Percentiles rank a stretch among this genome's conserved stretches.
Evolutionary conservation across 2,113 vertebrate genomes (phyloP).

Genomic region (Semicossyphus pulcher): DNA sequence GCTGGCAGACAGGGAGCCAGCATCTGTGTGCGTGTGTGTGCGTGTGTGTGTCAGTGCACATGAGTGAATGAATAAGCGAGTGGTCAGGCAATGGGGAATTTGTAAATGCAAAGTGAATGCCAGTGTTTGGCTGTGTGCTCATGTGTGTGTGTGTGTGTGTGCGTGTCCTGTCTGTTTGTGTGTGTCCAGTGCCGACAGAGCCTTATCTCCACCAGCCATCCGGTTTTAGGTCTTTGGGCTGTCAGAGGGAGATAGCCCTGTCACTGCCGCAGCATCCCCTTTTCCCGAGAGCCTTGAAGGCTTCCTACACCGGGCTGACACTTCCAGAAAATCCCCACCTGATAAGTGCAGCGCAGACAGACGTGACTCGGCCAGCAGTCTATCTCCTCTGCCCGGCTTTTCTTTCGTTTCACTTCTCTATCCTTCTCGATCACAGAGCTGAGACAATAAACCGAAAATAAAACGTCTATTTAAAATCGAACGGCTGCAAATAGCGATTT

Average conservation of each 20-base stretch:
- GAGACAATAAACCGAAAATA: constrained; percentile 44
- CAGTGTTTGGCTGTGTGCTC: constrained; percentile 56
- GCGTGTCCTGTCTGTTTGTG: constrained; percentile 51
- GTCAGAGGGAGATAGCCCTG: constrained; percentile 81
- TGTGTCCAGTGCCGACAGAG: constrained; percentile 64
- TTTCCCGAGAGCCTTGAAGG: constrained; percentile 73
- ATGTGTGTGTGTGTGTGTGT: constrained; percentile 31
- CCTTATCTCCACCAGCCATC: constrained; percentile 79
- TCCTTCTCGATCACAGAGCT: constrained; percentile 47
- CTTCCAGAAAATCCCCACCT: constrained; percentile 76
- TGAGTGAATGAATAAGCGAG: constrained; percentile 70
- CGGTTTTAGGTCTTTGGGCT: constrained; percentile 78
- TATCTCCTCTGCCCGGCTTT: constrained; percentile 55
- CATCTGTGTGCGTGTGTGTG: constrained; percentile 35
- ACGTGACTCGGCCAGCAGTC: constrained; percentile 59
- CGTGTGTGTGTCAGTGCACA: constrained; percentile 25
- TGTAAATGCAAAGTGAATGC: constrained; percentile 79
- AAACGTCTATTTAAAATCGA: too few species aligned
- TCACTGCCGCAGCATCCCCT: constrained; percentile 70
- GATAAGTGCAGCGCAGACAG: constrained; percentile 75
- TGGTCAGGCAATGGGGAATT: constrained; percentile 73
- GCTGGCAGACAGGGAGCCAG: constrained; percentile 73
- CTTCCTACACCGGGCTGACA: constrained; percentile 73
- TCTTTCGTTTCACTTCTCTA: constrained; percentile 69
- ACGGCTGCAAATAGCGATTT: too few species aligned